Conservation (phyloP, 2,888 invertebrate genomes). For the Drepanosiphum platanoidis region DNA sequence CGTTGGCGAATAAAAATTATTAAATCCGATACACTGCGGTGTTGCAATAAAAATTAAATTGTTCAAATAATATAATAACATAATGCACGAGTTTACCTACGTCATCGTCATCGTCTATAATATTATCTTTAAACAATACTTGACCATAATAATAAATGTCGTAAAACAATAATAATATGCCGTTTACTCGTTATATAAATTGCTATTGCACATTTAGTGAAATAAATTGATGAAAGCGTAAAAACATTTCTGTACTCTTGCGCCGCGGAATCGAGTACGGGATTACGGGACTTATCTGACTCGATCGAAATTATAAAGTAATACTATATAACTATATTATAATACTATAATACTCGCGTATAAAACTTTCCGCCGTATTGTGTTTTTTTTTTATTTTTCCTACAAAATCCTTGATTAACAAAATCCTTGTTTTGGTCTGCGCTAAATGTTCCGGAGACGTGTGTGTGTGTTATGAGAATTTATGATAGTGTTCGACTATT, state of each 20-base stretch:
- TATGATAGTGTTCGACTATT: conserved; percentile 1
- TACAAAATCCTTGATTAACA: background rate
- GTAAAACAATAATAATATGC: conserved; percentile 24
- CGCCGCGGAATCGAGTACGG: no score
- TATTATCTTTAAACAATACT: conserved; percentile 5
- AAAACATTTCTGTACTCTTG: background rate
- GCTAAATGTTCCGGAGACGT: background rate
- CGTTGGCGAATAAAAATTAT: background rate
- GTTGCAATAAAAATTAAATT: conserved; percentile 16
- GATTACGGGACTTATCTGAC: no score
- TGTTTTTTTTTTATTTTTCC: no score
- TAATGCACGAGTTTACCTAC: no score
- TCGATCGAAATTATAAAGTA: background rate
- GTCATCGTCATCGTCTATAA: background rate
- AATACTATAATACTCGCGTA: background rate
- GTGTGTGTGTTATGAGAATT: no score
- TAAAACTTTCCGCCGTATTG: background rate
- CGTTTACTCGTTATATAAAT: background rate
- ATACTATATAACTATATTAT: background rate
- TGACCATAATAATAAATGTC: background rate
- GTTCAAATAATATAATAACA: background rate
- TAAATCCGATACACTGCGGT: background rate
- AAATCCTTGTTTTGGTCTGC: background rate
- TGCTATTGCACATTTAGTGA: background rate
- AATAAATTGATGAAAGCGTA: background rate